Evolutionary conservation across 1,140 invertebrate genomes (phyloP), one percentile per base, ranked within the genome.

Genomic region (Telenomus remus): DNA sequence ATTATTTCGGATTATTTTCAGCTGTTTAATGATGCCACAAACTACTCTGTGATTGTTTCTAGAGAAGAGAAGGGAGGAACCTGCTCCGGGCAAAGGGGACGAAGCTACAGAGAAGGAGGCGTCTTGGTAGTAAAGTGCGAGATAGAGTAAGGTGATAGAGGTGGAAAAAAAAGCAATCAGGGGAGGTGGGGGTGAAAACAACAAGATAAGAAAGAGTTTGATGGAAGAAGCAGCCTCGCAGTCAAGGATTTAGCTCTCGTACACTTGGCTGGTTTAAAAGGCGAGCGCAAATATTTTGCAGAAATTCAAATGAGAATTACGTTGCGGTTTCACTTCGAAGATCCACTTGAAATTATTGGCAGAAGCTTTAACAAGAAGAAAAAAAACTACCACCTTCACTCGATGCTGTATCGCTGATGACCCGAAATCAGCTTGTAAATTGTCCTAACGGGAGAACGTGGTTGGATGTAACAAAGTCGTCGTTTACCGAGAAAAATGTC

Each of bases 181-280:
- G 34, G 55, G 53, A 27, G 19, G 19, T 27, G 19, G 19, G 56
- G 39, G 49, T 44, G 55, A 61, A 48, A 65, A 66, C 47, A 66
- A 73, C 61, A 66, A 65, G 61, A 66, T 66, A 61, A 73, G 48
- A 59, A 65, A 33, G 69, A 65, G 69, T 72, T 72, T 72, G 69
- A 72, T 72, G 60, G 49, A 72, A 72, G 57, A 63, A 71, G 57
- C 43, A 63, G 44, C 16, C 56, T 55, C 35, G 50, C 50, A 12
- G 56, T 54, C 42, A 35, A 46, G 59, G 44, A 60, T 63, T 13
- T 47, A 16, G 59, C 14, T 34, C 42, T 51, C 15, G 14, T 68
- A 47, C 56, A 54, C 16, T 68, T 44, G 54, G 15, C 48, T 19
- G 19, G 34, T 33, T 47, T 69, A 37, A 60, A 46, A 27, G 19